Percentiles rank a stretch among this genome's conserved stretches.
Conservation (phyloP, 2,888 invertebrate genomes). For the Drosophila engyochracea region DNA sequence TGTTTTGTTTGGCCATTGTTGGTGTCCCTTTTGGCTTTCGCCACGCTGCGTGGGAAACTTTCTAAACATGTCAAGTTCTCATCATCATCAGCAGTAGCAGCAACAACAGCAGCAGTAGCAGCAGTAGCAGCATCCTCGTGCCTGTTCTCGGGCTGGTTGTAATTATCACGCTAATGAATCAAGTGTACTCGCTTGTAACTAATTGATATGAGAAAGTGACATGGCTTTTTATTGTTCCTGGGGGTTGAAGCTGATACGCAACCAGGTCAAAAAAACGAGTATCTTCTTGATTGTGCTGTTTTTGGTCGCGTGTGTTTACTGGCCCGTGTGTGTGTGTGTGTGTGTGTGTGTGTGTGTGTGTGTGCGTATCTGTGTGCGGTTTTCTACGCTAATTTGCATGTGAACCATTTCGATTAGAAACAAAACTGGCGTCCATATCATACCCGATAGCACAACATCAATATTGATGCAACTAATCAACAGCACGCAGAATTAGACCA, state of each 20-base stretch:
- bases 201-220: slow-evolving; percentile 80
- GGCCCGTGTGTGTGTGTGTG: slow-evolving; percentile 6
- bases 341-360: slow-evolving; percentile 10
- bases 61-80: slow-evolving; percentile 58
- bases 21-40: slow-evolving; percentile 17
- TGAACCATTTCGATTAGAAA: slow-evolving; percentile 28
- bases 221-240: slow-evolving; percentile 52
- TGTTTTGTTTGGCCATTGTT: slow-evolving; percentile 16
- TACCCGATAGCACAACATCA: slow-evolving; percentile 36
- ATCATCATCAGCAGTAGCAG: slow-evolving; percentile 23
- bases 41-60: slow-evolving; percentile 64
- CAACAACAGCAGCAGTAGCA: not conserved
- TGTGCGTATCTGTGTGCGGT: slow-evolving; percentile 12
- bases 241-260: slow-evolving; percentile 50
- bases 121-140: slow-evolving; percentile 18
- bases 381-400: slow-evolving; percentile 62
- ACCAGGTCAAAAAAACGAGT: slow-evolving; percentile 14
- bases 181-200: slow-evolving; percentile 79
- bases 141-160: slow-evolving; percentile 54
- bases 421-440: not conserved
- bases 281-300: slow-evolving; percentile 27
- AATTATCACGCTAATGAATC: slow-evolving; percentile 81
- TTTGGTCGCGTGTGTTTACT: slow-evolving; percentile 40
- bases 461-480: slow-evolving; percentile 62
- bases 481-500: slow-evolving; percentile 48